Conservation (phyloP, 1,140 invertebrate species). For the Caligus rogercresseyi region DNA sequence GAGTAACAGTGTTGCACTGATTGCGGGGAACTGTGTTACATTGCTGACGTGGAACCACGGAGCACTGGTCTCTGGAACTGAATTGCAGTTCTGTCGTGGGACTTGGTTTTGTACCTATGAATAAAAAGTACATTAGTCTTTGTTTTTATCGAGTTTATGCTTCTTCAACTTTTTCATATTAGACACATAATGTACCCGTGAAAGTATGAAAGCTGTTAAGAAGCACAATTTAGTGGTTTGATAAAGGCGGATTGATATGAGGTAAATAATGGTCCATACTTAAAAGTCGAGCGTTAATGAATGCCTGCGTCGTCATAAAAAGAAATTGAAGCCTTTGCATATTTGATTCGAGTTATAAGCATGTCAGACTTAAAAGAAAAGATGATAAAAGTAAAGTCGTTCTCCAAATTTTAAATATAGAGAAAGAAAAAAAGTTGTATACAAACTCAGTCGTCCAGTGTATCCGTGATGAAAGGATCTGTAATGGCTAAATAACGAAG, state of each 20-base stretch:
- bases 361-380: not conserved
- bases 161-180: no score
- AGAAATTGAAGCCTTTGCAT: no score
- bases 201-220: no score
- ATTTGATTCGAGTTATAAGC: no score
- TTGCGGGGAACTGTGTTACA: conserved; percentile 14
- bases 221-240: no score
- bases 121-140: not conserved
- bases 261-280: no score
- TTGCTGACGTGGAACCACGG: conserved; percentile 1
- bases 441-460: not conserved
- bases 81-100: conserved; percentile 10
- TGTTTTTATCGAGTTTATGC: no score
- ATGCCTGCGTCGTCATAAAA: no score
- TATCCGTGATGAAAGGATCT: not conserved
- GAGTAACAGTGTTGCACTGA: conserved; percentile 7
- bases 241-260: no score
- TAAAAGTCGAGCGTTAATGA: no score
- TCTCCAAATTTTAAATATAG: not conserved
- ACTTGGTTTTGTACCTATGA: not conserved
- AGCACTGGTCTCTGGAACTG: conserved; percentile 3
- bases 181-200: no score
- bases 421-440: not conserved
- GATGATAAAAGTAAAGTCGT: not conserved
- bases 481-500: not conserved